Evolutionary conservation across 2,888 invertebrate genomes (phyloP).

Genomic region (Diarsia rubi): DNA sequence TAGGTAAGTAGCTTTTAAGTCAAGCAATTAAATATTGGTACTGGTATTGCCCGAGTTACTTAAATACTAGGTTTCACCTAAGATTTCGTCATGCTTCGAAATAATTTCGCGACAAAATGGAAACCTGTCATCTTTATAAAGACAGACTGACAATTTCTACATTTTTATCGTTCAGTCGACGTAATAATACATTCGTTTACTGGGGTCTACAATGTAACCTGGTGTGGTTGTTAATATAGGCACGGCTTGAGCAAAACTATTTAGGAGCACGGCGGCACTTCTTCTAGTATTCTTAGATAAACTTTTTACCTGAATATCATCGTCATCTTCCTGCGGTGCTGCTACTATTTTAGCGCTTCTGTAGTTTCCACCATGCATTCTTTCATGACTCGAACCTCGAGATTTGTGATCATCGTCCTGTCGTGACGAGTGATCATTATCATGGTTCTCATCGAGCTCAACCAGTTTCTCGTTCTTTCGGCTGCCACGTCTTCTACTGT

Average conservation of each 20-base stretch:
- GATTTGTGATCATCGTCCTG: constrained; percentile 72
- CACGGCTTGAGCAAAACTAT: constrained; percentile 83
- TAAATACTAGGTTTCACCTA: constrained; percentile 34
- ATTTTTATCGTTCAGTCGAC: constrained; percentile 75
- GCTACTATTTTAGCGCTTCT: constrained; percentile 79
- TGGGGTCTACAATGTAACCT: constrained; percentile 86
- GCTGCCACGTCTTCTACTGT: constrained; percentile 62
- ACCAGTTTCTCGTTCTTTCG: constrained; percentile 78
- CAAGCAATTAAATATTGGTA: constrained; percentile 32
- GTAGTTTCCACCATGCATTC: constrained; percentile 87
- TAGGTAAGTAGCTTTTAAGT: constrained; percentile 27
- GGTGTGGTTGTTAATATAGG: constrained; percentile 84
- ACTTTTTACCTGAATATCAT: constrained; percentile 62
- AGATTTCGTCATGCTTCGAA: constrained; percentile 23
- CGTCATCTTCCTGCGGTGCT: constrained; percentile 58
- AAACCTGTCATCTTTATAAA: constrained; percentile 26
- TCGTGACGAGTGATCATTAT: constrained; percentile 66
- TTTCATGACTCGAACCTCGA: constrained; percentile 70
- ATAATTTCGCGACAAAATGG: constrained; percentile 35
- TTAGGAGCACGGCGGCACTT: constrained; percentile 81
- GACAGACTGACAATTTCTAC: constrained; percentile 1
- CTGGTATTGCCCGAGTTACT: constrained; percentile 19
- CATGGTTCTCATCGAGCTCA: constrained; percentile 77
- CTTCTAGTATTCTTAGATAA: constrained; percentile 68
- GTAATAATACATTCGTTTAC: constrained; percentile 89